Evolutionary conservation across 1,140 invertebrate species (phyloP).

Genomic region (Lucilia sericata): DNA sequence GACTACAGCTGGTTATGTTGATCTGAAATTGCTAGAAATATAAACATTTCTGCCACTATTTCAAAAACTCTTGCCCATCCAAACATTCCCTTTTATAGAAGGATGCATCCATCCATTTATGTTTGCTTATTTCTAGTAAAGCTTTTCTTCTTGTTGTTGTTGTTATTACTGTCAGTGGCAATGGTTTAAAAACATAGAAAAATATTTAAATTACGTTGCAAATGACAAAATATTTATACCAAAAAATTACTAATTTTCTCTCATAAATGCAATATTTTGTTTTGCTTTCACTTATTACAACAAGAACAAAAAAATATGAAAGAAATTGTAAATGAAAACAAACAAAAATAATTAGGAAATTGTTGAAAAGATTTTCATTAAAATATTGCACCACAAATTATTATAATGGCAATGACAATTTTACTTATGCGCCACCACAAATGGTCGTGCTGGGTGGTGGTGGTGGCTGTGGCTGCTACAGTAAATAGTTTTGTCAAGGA

Average conservation of each 20-base stretch:
- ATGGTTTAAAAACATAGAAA: too few relatives aligned
- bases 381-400: slow-evolving; percentile 20
- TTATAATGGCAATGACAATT: slow-evolving; percentile 7
- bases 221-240: neutral
- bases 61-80: neutral
- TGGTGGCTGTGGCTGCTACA: neutral
- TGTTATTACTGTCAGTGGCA: too few relatives aligned
- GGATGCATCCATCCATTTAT: too few relatives aligned
- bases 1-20: neutral
- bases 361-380: slow-evolving; percentile 4
- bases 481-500: too few relatives aligned
- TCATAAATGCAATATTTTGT: neutral
- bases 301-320: neutral
- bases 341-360: slow-evolving; percentile 22
- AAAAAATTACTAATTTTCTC: neutral
- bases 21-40: neutral
- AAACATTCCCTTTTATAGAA: too few relatives aligned
- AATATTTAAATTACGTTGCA: neutral
- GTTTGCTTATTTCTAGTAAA: too few relatives aligned
- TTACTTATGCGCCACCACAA: neutral
- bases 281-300: neutral
- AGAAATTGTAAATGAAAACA: neutral
- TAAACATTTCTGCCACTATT: neutral
- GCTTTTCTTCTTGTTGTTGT: too few relatives aligned
- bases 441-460: neutral